phyloP scores from a whole-genome alignment of 2,888 invertebrate species.

The Tipula lateralis region DNA sequence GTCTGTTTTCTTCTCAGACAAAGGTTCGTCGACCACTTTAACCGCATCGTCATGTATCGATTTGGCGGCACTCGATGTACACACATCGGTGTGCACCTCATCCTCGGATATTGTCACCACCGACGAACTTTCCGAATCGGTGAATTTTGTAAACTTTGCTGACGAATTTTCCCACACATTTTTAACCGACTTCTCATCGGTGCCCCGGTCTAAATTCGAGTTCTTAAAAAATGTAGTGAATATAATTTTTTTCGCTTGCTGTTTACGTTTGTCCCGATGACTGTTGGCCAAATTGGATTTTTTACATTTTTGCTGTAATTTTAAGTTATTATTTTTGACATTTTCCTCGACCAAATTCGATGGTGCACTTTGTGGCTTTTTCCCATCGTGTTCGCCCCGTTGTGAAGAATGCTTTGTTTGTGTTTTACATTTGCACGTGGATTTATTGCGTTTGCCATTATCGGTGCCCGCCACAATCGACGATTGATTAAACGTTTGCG shows the following conservation, averaged over 20 bases:
- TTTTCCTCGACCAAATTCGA: background rate
- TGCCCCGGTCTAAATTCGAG: background rate
- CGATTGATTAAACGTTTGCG: background rate
- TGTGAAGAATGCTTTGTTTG: background rate
- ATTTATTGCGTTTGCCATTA: background rate
- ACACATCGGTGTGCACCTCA: background rate
- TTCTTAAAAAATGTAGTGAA: conserved; percentile 3
- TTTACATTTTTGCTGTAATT: conserved; percentile 13
- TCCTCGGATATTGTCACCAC: background rate
- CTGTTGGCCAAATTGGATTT: background rate
- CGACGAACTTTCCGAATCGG: background rate
- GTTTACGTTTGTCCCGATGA: background rate
- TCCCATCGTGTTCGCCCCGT: background rate
- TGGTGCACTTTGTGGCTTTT: background rate
- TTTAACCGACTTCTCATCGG: background rate
- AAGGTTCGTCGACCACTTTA: background rate
- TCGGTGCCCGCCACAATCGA: background rate
- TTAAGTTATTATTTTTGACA: background rate
- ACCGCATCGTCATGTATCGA: background rate
- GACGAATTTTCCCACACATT: conserved; percentile 20
- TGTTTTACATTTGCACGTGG: background rate
- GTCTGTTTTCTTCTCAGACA: background rate
- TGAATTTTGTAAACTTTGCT: background rate
- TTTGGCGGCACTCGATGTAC: background rate
- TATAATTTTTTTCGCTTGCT: conserved; percentile 14